These are phyloP conservation scores for Anadara kagoshimensis DNA, from an alignment of 1,140 invertebrate genomes.

Conservation along the genomic window DNA sequence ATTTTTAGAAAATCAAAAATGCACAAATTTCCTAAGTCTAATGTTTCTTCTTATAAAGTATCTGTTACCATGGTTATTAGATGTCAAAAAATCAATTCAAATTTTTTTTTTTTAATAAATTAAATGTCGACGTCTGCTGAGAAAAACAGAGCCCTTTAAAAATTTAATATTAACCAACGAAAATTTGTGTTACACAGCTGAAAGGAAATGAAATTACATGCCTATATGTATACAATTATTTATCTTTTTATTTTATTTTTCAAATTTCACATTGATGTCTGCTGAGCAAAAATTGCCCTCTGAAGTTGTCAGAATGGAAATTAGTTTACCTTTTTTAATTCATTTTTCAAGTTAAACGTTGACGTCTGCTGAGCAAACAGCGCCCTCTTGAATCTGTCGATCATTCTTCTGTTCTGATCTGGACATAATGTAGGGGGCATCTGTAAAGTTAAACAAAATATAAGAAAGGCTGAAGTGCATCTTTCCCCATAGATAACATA, in stretches of 20 bases:
- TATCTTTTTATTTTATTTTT: neutral
- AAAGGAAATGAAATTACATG: neutral
- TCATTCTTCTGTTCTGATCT: constrained; percentile 62
- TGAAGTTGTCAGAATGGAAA: no score
- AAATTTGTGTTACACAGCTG: no score
- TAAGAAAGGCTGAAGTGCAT: neutral
- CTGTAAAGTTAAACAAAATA: constrained; percentile 50
- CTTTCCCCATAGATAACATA: neutral
- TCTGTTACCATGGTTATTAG: no score
- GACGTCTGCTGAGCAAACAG: constrained; percentile 67
- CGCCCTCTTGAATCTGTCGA: constrained; percentile 70
- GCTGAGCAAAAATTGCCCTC: neutral
- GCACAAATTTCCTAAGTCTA: no score
- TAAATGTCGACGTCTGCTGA: no score
- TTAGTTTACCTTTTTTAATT: constrained; percentile 68
- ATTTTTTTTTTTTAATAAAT: no score
- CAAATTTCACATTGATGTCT: neutral
- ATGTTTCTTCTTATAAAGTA: no score
- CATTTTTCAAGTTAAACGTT: constrained; percentile 67
- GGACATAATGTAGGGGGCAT: constrained; percentile 69
- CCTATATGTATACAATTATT: neutral
- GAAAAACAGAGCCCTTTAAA: no score
- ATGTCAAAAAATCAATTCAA: no score
- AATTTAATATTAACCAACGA: no score
- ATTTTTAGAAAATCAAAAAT: no score